Evolutionary conservation across 1,140 invertebrate genomes (phyloP).

Genomic region (silkworm (Bombyx mori)): ASM3026992v2 NC_085116.1:6154001-6154500

Average conservation of each 20-base stretch:
- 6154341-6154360: too few species aligned
- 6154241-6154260: too few species aligned
- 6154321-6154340: too few species aligned
- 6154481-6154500: not conserved
- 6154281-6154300: too few species aligned
- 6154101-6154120: slow-evolving; percentile 47
- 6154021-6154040: slow-evolving; percentile 50
- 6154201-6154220: not conserved
- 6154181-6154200: not conserved
- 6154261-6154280: too few species aligned
- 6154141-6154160: slow-evolving; percentile 54
- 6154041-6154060: slow-evolving; percentile 60
- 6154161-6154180: slow-evolving; percentile 23
- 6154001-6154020: slow-evolving; percentile 27
- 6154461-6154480: not conserved
- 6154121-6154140: slow-evolving; percentile 60
- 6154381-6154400: too few species aligned
- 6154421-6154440: too few species aligned
- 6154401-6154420: too few species aligned
- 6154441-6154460: too few species aligned
- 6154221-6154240: too few species aligned
- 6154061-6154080: slow-evolving; percentile 41
- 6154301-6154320: too few species aligned
- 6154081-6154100: slow-evolving; percentile 60
- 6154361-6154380: too few species aligned